phyloP scores from a whole-genome alignment of 2,113 vertebrate genomes.

The Antidorcas marsupialis region DNA sequence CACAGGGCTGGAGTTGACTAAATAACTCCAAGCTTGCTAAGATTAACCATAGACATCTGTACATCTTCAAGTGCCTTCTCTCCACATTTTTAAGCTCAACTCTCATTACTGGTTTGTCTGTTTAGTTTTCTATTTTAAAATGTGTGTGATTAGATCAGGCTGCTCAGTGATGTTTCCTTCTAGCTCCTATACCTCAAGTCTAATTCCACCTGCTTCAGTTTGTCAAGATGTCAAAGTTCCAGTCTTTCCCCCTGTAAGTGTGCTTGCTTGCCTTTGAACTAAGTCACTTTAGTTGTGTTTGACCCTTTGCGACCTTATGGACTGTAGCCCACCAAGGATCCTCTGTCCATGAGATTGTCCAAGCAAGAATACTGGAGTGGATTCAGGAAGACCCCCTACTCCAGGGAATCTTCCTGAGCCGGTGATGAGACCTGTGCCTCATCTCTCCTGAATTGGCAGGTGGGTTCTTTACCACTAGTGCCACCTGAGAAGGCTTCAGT shows the following conservation, averaged over 20 bases:
- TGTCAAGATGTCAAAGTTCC: not conserved
- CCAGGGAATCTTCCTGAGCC: not conserved
- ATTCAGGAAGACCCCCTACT: not conserved
- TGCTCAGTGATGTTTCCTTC: not conserved
- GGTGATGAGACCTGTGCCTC: not conserved
- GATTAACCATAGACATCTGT: not conserved
- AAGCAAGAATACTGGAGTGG: not conserved
- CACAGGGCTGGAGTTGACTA: not conserved
- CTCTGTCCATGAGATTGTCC: not conserved
- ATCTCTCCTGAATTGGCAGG: not conserved
- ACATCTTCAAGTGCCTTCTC: not conserved
- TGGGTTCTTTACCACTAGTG: not conserved
- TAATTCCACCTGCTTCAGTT: not conserved
- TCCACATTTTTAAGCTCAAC: not conserved
- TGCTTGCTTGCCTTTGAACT: not conserved
- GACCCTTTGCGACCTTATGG: not conserved
- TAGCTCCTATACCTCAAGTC: not conserved
- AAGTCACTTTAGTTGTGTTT: not conserved
- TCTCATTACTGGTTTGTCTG: not conserved
- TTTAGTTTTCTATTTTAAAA: not conserved
- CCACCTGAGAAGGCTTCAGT: not conserved
- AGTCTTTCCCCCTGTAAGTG: not conserved
- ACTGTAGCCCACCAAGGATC: not conserved
- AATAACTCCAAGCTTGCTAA: not conserved
- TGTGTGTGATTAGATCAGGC: not conserved